Evolutionary conservation across 2,888 invertebrate species (phyloP).

Genomic region (Zeuzera pyrina): DNA sequence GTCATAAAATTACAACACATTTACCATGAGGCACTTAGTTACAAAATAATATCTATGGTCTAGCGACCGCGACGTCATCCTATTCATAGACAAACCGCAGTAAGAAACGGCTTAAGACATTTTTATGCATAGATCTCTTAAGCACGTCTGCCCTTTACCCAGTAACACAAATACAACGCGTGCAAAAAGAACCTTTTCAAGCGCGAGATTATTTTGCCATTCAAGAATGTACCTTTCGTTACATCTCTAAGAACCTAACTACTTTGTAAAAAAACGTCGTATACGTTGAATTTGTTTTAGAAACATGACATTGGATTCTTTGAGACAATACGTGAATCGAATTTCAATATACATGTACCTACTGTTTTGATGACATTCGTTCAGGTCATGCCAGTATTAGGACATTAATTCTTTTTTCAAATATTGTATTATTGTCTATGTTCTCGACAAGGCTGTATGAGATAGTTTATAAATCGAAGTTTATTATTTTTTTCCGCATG

Average conservation of each 20-base stretch:
- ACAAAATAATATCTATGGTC: slow-evolving; percentile 20
- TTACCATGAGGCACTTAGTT: slow-evolving; percentile 8
- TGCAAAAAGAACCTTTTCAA: slow-evolving; percentile 36
- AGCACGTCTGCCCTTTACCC: slow-evolving; percentile 60
- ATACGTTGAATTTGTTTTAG: slow-evolving; percentile 34
- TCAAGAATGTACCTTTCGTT: slow-evolving; percentile 22
- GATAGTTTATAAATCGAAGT: too few relatives aligned
- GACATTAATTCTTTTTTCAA: slow-evolving; percentile 18
- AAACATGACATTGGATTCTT: slow-evolving; percentile 50
- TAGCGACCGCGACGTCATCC: slow-evolving; percentile 20
- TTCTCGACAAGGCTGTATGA: slow-evolving; percentile 16
- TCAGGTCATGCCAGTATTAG: slow-evolving; percentile 17
- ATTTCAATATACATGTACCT: slow-evolving; percentile 33
- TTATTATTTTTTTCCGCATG: slow-evolving; percentile 24
- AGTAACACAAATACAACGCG: slow-evolving; percentile 53
- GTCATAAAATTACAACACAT: slow-evolving; percentile 9
- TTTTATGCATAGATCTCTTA: slow-evolving; percentile 28
- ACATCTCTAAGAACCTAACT: slow-evolving; percentile 24
- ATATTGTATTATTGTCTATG: not conserved
- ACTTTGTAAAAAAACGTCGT: slow-evolving; percentile 13
- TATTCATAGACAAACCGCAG: slow-evolving; percentile 28
- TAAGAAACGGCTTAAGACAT: slow-evolving; percentile 19
- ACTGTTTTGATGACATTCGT: slow-evolving; percentile 13
- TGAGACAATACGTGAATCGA: slow-evolving; percentile 47
- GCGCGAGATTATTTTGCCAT: slow-evolving; percentile 12